Evolutionary conservation across 2,797 vertebrate species (phyloP).

Genomic region (Anas bernieri): DNA sequence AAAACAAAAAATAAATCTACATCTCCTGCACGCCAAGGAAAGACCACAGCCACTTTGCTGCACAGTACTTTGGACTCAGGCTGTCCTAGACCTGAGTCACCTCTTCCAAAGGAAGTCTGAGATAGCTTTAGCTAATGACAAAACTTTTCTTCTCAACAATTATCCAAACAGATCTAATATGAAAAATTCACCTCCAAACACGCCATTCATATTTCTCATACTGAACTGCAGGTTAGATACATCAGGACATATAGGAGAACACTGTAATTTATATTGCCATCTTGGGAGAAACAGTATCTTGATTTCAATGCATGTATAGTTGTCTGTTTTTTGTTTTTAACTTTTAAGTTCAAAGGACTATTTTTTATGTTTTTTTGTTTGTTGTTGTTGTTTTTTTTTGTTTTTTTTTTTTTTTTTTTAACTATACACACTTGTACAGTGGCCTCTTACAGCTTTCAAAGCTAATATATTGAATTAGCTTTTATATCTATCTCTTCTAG

Average conservation of each 20-base stretch:
- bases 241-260: background rate
- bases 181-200: background rate
- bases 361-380: background rate
- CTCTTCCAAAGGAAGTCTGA: background rate
- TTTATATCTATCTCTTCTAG: background rate
- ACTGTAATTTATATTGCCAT: background rate
- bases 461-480: background rate
- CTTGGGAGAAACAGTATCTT: background rate
- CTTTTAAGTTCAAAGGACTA: background rate
- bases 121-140: background rate
- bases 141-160: background rate
- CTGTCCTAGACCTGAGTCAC: background rate
- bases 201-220: background rate
- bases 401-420: background rate
- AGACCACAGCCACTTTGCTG: accelerated
- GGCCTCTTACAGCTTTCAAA: background rate
- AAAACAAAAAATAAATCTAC: background rate
- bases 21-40: background rate
- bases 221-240: background rate
- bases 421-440: accelerated
- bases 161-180: background rate
- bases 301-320: background rate
- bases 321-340: background rate
- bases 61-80: background rate
- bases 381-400: too few species aligned